Conservation (phyloP, 2,888 invertebrate species). For the Phyto melanocephala region DNA sequence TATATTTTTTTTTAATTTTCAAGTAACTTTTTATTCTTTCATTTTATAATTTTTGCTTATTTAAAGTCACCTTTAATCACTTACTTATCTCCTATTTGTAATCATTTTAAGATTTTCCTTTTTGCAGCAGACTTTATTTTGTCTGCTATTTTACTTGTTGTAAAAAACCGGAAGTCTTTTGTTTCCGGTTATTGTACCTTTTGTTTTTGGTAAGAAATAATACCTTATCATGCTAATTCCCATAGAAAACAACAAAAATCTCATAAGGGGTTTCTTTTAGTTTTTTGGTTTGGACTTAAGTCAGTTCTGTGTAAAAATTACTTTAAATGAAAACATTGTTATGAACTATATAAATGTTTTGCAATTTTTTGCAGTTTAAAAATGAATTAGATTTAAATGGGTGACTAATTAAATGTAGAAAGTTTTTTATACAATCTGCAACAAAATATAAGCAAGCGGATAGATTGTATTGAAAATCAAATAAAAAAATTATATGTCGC, state of each 20-base stretch:
- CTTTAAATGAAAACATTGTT: too few relatives aligned
- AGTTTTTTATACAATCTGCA: too few relatives aligned
- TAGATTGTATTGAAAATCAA: too few relatives aligned
- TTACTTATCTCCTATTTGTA: not conserved
- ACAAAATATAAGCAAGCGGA: too few relatives aligned
- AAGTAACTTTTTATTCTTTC: not conserved
- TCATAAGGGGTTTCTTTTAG: not conserved
- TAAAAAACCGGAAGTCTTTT: conserved; percentile 33
- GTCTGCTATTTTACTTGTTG: not conserved
- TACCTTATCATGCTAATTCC: conserved; percentile 36
- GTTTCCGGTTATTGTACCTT: conserved; percentile 38
- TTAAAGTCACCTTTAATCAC: not conserved
- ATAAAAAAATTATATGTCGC: too few relatives aligned
- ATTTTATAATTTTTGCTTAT: not conserved
- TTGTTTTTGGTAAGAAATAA: conserved; percentile 26
- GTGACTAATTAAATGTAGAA: too few relatives aligned
- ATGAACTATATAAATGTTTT: too few relatives aligned
- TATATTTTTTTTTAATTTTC: not conserved
- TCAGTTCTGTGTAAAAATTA: too few relatives aligned
- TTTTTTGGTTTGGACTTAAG: too few relatives aligned
- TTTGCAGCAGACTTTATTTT: not conserved
- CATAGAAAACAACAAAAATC: not conserved
- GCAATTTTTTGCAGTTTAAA: too few relatives aligned
- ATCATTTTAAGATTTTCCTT: not conserved
- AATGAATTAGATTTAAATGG: too few relatives aligned